These are phyloP conservation scores for Drosophila acutilabella DNA, from an alignment of 2,888 invertebrate genomes.

Conservation along the genomic window DNA sequence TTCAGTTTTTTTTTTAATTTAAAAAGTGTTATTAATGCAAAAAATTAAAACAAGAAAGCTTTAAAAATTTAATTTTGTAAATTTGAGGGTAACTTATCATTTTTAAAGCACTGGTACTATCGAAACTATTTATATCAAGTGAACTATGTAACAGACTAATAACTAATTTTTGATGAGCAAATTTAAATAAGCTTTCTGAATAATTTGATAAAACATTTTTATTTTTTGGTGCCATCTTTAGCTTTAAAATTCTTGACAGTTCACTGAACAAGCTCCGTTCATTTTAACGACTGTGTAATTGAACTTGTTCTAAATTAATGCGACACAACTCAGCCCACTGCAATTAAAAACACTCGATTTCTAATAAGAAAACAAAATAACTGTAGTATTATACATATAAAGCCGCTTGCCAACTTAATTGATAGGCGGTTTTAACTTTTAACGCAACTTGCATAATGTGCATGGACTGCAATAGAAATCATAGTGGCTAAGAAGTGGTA, in stretches of 20 bases:
- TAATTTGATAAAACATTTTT: no score
- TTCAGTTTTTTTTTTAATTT: no score
- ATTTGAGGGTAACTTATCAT: no score
- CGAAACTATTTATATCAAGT: no score
- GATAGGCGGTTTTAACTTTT: not conserved
- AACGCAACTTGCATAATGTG: not conserved
- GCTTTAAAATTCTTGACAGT: not conserved
- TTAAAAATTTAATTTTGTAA: no score
- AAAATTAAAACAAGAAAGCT: no score
- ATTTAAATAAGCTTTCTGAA: no score
- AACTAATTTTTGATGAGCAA: no score
- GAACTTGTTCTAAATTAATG: not conserved
- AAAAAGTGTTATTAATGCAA: no score
- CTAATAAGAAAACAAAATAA: conserved; percentile 2
- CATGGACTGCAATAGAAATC: conserved; percentile 20
- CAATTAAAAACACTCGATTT: conserved; percentile 34
- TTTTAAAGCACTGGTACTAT: no score
- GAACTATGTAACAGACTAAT: no score
- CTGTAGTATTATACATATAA: not conserved
- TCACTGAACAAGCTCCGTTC: not conserved
- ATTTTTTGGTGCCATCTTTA: not conserved
- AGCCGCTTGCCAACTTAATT: conserved; percentile 2
- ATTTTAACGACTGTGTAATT: not conserved
- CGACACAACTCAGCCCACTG: conserved; percentile 8
- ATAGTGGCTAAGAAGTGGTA: conserved; percentile 20